Conservation (phyloP, 1,140 invertebrate species). For the Sycophaga agraensis region DNA sequence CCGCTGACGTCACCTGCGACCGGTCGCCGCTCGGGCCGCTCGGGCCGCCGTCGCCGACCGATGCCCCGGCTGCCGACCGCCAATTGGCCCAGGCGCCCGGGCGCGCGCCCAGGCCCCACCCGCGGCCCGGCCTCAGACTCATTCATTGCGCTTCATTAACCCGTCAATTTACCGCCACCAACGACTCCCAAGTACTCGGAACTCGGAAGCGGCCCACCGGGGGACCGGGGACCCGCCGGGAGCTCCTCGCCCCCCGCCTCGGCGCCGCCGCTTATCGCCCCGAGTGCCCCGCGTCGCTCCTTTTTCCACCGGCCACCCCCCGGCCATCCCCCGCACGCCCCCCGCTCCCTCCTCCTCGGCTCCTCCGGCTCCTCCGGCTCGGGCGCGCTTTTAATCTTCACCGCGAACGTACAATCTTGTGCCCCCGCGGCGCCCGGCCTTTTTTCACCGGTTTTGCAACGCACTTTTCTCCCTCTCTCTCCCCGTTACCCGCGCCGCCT, state of each 20-base stretch:
- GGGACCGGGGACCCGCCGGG: no score
- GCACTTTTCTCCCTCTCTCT: background rate
- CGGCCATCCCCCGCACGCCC: background rate
- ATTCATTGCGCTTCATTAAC: background rate
- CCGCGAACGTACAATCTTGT: slow-evolving; percentile 8
- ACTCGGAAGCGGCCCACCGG: no score
- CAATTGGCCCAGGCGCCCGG: no score
- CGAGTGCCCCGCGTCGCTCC: no score
- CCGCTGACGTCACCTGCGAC: no score
- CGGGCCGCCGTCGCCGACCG: no score
- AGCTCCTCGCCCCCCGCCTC: no score
- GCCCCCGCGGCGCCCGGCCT: slow-evolving; percentile 17
- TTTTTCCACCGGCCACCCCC: background rate
- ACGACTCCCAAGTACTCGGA: no score
- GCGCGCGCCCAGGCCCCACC: no score
- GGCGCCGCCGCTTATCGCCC: no score
- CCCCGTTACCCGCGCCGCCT: background rate
- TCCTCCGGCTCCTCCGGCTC: background rate
- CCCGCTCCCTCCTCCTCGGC: background rate
- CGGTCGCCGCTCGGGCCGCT: no score
- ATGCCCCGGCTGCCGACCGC: no score
- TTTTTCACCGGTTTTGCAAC: background rate
- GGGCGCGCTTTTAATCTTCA: slow-evolving; percentile 12
- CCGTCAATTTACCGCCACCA: background rate
- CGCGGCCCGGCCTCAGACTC: background rate